A percentile compares a stretch with the other conserved stretches of the same genome.
These are phyloP conservation scores for Chromis chromis DNA, from an alignment of 2,797 vertebrate species.

Conservation along the genomic window DNA sequence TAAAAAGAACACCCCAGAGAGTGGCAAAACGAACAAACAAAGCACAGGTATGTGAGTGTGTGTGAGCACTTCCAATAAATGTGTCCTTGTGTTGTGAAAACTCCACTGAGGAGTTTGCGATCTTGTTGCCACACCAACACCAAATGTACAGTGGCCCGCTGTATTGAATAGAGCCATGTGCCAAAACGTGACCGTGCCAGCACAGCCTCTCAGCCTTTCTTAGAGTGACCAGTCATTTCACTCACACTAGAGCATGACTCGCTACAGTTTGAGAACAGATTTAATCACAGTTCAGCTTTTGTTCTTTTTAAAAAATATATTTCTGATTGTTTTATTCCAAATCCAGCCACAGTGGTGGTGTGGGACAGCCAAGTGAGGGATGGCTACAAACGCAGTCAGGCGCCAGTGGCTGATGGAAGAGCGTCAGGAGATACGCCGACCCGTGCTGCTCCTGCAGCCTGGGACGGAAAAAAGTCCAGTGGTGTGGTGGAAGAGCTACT, in stretches of 20 bases:
- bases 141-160: not conserved
- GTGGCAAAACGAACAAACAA: constrained; percentile 40
- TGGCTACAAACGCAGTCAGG: constrained; percentile 64
- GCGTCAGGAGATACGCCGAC: not conserved
- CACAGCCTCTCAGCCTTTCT: not conserved
- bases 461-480: constrained; percentile 71
- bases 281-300: not conserved
- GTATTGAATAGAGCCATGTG: constrained; percentile 7
- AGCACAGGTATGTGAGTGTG: constrained; percentile 64
- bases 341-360: constrained; percentile 50
- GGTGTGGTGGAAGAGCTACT: constrained; percentile 89
- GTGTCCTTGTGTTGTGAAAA: not conserved
- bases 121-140: not conserved
- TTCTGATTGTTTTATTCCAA: not conserved
- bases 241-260: not conserved
- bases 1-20: constrained; percentile 43
- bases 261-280: constrained; percentile 9
- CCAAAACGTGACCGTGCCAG: not conserved
- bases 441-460: constrained; percentile 32
- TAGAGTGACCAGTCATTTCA: not conserved
- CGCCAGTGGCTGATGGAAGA: constrained; percentile 28
- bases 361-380: constrained; percentile 82
- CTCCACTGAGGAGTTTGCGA: not conserved
- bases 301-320: not conserved
- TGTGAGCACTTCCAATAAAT: not conserved